Evolutionary conservation across 2,113 vertebrate species (phyloP), one percentile per base, ranked within the genome.

Genomic region (Carassius carassius): DNA sequence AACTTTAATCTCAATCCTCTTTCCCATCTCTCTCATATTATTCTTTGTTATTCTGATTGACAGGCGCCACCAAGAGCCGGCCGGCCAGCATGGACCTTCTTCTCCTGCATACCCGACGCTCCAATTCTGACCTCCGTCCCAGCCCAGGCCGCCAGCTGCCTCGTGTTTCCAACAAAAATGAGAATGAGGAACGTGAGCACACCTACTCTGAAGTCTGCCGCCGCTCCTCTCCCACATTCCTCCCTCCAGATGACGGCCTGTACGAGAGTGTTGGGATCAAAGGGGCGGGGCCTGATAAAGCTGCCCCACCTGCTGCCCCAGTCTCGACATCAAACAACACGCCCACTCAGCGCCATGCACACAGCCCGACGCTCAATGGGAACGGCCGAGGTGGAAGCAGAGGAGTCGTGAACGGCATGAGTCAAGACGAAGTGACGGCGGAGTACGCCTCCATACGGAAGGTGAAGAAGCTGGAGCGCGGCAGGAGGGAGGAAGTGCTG

Each of bases 11-110:
- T 63, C n/a, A 21, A 35, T 58, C 21, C 17, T 21, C 23, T 32
- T 17, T 69, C 41, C 13, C 23, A 29, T 25, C 23, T 21, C 41
- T 49, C 58, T 63, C 1, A 11, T 17, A 7, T 65, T 21, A 69
- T 8, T 69, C 37, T 3, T 17, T n/a, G 13, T 49, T 80, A 47
- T 19, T 80, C 3, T 65, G 60, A 63, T 65, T 76, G 47, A 70
- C 89, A 95, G 94, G 92, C 85, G 90, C 91, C 32, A 90, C 90
- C 49, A 95, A 93, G 86, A 93, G 90, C 84, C 93, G 94, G 13
- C 94, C 94, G 3, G 94, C 93, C 82, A 95, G 94, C 23, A 95
- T 95, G 94, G 94, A 95, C 87, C 93, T 95, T 75, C 90, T 95
- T 47, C 92, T 94, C 63, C 91, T 95, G 70, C 93, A 94, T 84